Evolutionary conservation across 2,797 vertebrate species (phyloP).

Genomic region (Protosalanx chinensis): DNA sequence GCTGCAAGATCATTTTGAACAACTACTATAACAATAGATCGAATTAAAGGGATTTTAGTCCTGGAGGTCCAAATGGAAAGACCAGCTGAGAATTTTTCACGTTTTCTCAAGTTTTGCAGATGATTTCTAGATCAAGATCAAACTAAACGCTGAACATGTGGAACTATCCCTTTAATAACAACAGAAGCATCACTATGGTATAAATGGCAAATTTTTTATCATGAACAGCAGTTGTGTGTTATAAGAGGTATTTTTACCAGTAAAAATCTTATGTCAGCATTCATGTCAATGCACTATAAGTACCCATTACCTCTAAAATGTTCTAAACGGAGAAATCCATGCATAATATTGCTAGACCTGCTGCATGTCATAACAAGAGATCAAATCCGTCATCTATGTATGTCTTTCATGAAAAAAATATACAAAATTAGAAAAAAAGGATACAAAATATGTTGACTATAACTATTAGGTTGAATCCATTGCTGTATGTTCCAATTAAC

Average conservation of each 20-base stretch:
- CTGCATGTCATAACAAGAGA: slow-evolving; percentile 31
- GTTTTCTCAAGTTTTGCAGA: too few species aligned
- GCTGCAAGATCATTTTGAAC: too few species aligned
- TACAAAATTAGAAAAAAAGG: slow-evolving; percentile 38
- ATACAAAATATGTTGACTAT: slow-evolving; percentile 24
- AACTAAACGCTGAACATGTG: too few species aligned
- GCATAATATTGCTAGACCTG: slow-evolving; percentile 42
- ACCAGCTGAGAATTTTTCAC: too few species aligned
- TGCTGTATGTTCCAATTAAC: slow-evolving; percentile 8
- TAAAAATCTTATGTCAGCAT: slow-evolving; percentile 5
- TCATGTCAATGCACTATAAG: slow-evolving; percentile 6
- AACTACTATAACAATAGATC: too few species aligned
- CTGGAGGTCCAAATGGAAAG: background rate
- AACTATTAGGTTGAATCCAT: slow-evolving; percentile 5
- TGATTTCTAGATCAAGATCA: too few species aligned
- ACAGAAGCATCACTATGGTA: background rate
- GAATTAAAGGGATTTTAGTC: background rate
- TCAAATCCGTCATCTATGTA: slow-evolving; percentile 18
- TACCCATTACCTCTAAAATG: slow-evolving; percentile 9
- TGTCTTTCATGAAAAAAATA: slow-evolving; percentile 14
- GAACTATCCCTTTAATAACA: too few species aligned
- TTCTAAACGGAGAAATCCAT: slow-evolving; percentile 37
- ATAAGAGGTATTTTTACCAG: background rate
- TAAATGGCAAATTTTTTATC: background rate
- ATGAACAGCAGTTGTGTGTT: background rate